phyloP scores from a whole-genome alignment of 2,888 invertebrate genomes.

The Tuberolachnus salignus region DNA sequence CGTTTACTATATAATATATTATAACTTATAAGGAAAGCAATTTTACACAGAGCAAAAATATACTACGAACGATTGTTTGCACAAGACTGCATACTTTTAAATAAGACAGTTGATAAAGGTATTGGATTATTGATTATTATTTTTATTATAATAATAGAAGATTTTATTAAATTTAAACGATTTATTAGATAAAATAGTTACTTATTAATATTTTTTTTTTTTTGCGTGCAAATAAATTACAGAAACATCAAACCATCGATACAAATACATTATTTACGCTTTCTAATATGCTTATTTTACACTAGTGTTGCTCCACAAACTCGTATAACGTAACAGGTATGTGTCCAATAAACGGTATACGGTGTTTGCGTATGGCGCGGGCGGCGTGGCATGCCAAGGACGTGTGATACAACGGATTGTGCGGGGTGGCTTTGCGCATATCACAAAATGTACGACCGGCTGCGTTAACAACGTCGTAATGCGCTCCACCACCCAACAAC shows the following conservation, averaged over 20 bases:
- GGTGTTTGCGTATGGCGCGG: constrained; percentile 68
- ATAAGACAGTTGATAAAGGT: not conserved
- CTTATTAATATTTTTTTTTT: constrained; percentile 15
- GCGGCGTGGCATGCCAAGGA: constrained; percentile 87
- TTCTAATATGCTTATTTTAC: constrained; percentile 31
- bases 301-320: constrained; percentile 48
- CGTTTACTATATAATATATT: too few relatives aligned
- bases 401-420: constrained; percentile 79
- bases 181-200: constrained; percentile 40
- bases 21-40: constrained; percentile 3
- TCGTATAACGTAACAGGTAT: constrained; percentile 47
- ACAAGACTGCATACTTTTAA: constrained; percentile 14
- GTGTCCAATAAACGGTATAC: constrained; percentile 61
- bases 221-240: constrained; percentile 50
- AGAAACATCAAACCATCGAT: constrained; percentile 54
- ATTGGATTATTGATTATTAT: constrained; percentile 2
- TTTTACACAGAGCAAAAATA: constrained; percentile 6
- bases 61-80: constrained; percentile 6
- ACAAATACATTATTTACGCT: constrained; percentile 17
- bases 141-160: constrained; percentile 6
- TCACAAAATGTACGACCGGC: constrained; percentile 77
- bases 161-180: constrained; percentile 14
- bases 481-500: constrained; percentile 81
- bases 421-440: constrained; percentile 68
- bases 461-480: constrained; percentile 81